Evolutionary conservation across 2,888 invertebrate genomes (phyloP).

Genomic region (Caenorhabditis becei): DNA sequence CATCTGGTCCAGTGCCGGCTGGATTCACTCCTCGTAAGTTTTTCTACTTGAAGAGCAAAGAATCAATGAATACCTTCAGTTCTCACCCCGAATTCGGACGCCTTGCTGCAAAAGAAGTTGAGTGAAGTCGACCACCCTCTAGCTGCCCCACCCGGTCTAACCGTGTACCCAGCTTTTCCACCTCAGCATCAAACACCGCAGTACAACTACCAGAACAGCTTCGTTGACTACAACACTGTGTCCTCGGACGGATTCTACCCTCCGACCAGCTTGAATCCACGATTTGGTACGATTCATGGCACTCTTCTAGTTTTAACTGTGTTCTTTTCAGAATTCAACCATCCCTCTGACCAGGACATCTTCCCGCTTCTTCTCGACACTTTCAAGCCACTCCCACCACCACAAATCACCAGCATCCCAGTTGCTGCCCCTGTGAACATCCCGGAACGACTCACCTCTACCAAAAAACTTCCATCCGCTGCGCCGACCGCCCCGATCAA

Average conservation of each 20-base stretch:
- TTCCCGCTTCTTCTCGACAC: conserved; percentile 44
- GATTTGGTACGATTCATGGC: conserved; percentile 14
- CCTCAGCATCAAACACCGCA: too few species aligned
- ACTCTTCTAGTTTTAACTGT: background rate
- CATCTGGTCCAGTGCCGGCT: conserved; percentile 27
- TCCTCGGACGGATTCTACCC: conserved; percentile 9
- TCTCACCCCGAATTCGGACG: conserved; percentile 68
- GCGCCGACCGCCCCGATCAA: conserved; percentile 29
- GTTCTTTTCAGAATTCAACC: conserved; percentile 12
- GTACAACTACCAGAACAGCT: conserved; percentile 12
- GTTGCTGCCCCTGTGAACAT: conserved; percentile 18
- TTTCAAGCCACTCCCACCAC: conserved; percentile 44
- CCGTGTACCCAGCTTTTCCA: conserved; percentile 36
- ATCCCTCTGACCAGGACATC: conserved; percentile 5
- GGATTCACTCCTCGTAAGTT: conserved; percentile 60
- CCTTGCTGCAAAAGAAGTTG: conserved; percentile 60
- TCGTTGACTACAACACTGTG: background rate
- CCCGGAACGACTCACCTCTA: conserved; percentile 35
- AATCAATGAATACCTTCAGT: conserved; percentile 47
- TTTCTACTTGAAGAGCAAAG: background rate
- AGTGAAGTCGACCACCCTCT: conserved; percentile 38
- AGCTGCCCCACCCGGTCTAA: background rate
- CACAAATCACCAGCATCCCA: conserved; percentile 3
- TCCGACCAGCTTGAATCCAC: background rate
- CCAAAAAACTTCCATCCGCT: conserved; percentile 8